phyloP scores from a whole-genome alignment of 2,797 vertebrate species.

The Pteropus rufus region DNA sequence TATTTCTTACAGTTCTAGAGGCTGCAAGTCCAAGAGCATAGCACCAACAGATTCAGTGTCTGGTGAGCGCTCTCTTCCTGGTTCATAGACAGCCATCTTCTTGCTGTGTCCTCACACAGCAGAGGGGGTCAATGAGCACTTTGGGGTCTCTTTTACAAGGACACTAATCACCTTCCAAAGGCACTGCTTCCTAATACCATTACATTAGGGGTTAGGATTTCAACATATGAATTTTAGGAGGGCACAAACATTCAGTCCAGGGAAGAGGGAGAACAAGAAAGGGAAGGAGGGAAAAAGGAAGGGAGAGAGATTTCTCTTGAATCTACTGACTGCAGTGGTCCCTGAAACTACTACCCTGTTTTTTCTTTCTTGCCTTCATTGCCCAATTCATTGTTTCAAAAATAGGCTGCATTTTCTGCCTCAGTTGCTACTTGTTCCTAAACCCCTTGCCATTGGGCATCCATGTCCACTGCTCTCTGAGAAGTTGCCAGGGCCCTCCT shows the following conservation, averaged over 20 bases:
- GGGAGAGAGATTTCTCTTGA: neutral
- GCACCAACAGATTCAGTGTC: neutral
- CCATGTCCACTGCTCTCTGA: neutral
- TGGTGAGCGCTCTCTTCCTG: neutral
- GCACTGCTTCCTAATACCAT: neutral
- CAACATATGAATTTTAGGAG: neutral
- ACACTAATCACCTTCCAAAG: neutral
- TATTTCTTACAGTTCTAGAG: neutral
- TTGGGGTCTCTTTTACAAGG: neutral
- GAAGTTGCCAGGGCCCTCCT: neutral
- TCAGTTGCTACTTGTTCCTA: neutral
- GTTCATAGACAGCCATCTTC: accelerated
- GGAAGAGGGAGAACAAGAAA: neutral
- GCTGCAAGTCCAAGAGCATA: neutral
- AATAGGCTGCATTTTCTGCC: neutral
- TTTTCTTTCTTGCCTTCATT: neutral
- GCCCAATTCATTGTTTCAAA: neutral
- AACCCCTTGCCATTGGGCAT: neutral
- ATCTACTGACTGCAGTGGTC: neutral
- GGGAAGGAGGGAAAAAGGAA: neutral
- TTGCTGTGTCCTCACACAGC: neutral
- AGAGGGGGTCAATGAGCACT: neutral
- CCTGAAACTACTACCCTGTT: neutral
- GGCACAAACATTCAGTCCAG: neutral
- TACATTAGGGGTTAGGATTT: neutral